Evolutionary conservation across 2,113 vertebrate genomes (phyloP).

Genomic region (Agapornis roseicollis): DNA sequence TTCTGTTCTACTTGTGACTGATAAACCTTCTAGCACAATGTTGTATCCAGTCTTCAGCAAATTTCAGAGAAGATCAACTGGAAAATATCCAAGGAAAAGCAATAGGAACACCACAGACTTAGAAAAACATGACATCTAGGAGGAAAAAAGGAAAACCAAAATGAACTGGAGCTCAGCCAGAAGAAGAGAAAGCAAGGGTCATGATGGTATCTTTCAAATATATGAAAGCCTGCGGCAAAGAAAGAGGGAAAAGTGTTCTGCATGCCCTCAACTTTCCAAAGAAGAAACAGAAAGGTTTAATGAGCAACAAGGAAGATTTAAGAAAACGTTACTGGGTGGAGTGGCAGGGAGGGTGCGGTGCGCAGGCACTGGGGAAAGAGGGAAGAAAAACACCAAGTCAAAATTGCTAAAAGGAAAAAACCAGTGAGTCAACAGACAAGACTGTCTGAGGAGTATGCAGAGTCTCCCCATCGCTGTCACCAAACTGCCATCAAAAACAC

Average conservation of each 20-base stretch:
- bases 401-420: neutral
- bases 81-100: conserved; percentile 37
- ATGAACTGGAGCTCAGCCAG: neutral
- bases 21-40: neutral
- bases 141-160: neutral
- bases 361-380: neutral
- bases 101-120: conserved; percentile 35
- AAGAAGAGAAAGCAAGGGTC: conserved; percentile 20
- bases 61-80: conserved; percentile 36
- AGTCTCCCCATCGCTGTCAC: neutral
- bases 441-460: neutral
- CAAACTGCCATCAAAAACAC: neutral
- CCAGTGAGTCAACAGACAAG: neutral
- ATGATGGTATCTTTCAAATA: neutral
- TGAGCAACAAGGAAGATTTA: neutral
- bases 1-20: neutral
- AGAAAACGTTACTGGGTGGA: neutral
- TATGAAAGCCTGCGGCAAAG: neutral
- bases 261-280: neutral
- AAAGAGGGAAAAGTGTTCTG: neutral
- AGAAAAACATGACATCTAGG: conserved; percentile 44
- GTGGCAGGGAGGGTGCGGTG: neutral
- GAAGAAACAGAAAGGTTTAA: neutral
- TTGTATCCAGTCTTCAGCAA: conserved; percentile 4
- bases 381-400: conserved; percentile 18